These are phyloP conservation scores for Petrolisthes cinctipes DNA, from an alignment of 2,888 invertebrate species.

Conservation along the genomic window DNA sequence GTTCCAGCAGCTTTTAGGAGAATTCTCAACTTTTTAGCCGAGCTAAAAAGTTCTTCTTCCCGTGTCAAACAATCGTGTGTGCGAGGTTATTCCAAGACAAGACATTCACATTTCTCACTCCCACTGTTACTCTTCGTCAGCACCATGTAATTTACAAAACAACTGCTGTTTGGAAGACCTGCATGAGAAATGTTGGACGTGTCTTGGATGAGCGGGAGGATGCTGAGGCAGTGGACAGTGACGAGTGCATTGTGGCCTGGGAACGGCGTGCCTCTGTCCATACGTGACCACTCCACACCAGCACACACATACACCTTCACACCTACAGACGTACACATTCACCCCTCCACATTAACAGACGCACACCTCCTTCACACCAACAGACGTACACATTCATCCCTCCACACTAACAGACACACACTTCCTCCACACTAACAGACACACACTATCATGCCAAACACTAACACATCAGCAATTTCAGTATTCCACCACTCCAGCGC, in stretches of 20 bases:
- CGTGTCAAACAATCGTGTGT: neutral
- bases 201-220: constrained; percentile 19
- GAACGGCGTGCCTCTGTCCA: constrained; percentile 2
- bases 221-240: constrained; percentile 24
- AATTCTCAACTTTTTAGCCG: neutral
- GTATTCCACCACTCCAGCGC: no score
- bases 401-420: no score
- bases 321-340: no score
- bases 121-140: neutral
- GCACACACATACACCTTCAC: no score
- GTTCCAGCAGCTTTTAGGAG: constrained; percentile 9
- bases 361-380: no score
- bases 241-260: constrained; percentile 18
- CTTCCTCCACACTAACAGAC: no score
- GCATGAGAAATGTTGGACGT: neutral
- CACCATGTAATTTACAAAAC: neutral
- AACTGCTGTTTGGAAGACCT: neutral
- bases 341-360: no score
- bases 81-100: neutral
- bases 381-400: no score
- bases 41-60: neutral
- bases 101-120: neutral
- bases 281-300: constrained; percentile 14
- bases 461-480: no score
- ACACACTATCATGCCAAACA: no score